Evolutionary conservation across 1,140 invertebrate species (phyloP).

Genomic region (Mamestra configurata): DNA sequence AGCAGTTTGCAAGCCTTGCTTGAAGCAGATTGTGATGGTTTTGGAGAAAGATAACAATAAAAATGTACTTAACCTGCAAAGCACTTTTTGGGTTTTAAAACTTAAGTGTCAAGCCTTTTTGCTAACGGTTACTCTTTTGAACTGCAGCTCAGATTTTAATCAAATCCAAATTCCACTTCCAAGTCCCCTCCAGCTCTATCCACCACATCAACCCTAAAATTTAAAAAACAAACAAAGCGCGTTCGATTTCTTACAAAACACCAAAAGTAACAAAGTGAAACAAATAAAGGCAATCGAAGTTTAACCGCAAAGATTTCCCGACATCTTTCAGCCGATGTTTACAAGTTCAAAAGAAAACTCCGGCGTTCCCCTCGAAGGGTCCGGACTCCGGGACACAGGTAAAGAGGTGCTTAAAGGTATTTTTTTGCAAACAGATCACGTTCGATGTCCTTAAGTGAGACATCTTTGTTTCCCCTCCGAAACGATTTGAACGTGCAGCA

Average conservation of each 20-base stretch:
- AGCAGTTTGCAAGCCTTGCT: constrained; percentile 7
- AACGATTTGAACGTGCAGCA: constrained; percentile 72
- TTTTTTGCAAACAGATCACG: constrained; percentile 86
- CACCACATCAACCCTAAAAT: background rate
- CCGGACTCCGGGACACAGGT: constrained; percentile 71
- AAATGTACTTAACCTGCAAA: background rate
- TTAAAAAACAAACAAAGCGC: constrained; percentile 29
- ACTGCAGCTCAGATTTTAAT: no score
- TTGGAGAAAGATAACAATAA: constrained; percentile 3
- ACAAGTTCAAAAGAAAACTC: constrained; percentile 72
- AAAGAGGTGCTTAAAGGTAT: constrained; percentile 83
- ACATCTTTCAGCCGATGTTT: constrained; percentile 77
- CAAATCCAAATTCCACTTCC: background rate
- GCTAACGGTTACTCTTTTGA: background rate
- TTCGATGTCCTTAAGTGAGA: constrained; percentile 84
- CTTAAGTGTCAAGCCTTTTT: background rate
- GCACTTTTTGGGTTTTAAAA: background rate
- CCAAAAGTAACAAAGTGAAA: constrained; percentile 61
- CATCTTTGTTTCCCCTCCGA: constrained; percentile 73
- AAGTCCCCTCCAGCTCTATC: no score
- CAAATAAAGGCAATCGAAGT: constrained; percentile 69
- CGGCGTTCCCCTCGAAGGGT: constrained; percentile 63
- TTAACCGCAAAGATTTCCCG: constrained; percentile 72
- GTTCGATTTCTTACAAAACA: constrained; percentile 43
- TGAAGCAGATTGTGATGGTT: background rate